phyloP scores from a whole-genome alignment of 2,113 vertebrate genomes.

The Gymnogyps californianus region DNA sequence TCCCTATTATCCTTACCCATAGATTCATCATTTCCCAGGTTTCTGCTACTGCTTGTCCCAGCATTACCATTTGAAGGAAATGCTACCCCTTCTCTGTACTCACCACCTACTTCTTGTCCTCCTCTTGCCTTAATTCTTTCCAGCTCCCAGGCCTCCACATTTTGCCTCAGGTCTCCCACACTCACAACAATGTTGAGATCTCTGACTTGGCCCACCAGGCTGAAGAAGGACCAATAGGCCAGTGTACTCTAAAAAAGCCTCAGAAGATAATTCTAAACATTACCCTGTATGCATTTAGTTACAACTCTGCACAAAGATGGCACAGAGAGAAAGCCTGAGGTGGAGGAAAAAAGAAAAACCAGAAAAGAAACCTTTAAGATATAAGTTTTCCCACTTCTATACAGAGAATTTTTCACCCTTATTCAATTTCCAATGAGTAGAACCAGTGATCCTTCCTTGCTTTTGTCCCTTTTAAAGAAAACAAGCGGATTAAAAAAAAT shows the following conservation, averaged over 20 bases:
- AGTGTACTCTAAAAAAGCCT: not conserved
- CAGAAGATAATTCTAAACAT: not conserved
- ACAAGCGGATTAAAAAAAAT: not conserved
- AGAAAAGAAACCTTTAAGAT: not conserved
- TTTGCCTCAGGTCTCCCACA: not conserved
- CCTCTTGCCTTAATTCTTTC: not conserved
- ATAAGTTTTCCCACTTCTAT: not conserved
- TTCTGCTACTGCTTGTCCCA: not conserved
- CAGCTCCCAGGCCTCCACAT: not conserved
- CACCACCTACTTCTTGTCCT: not conserved
- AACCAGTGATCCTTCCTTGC: not conserved
- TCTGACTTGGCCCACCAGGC: not conserved
- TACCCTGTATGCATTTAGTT: not conserved
- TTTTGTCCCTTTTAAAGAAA: not conserved
- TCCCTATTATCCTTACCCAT: not conserved
- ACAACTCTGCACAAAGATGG: not conserved
- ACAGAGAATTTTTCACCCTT: not conserved
- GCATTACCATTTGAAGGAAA: not conserved
- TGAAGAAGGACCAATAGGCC: not conserved
- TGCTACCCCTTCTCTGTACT: not conserved
- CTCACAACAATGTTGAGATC: not conserved
- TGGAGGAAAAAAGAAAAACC: not conserved
- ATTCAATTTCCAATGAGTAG: not conserved
- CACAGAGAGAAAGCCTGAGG: not conserved
- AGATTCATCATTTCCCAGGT: not conserved